These are phyloP conservation scores for Hyles euphorbiae DNA, from an alignment of 1,140 invertebrate species.

Conservation along the genomic window DNA sequence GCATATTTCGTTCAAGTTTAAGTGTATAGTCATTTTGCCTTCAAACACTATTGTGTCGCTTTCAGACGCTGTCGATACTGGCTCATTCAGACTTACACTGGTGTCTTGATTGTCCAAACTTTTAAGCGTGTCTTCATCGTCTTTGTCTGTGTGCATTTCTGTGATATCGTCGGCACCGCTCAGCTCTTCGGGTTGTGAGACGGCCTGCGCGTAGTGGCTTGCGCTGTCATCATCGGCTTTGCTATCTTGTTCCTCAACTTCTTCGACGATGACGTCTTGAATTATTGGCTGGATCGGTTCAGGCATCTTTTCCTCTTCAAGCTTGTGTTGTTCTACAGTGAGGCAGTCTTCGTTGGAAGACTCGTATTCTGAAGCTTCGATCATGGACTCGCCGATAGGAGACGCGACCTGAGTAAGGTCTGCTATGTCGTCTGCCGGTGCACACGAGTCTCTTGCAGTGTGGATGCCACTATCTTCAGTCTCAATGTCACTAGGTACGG, in stretches of 20 bases:
- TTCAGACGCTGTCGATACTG: slow-evolving; percentile 63
- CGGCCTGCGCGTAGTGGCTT: slow-evolving; percentile 64
- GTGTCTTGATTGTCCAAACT: slow-evolving; percentile 72
- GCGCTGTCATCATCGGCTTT: slow-evolving; percentile 63
- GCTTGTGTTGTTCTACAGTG: slow-evolving; percentile 44
- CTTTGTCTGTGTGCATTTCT: slow-evolving; percentile 69
- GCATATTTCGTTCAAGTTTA: slow-evolving; percentile 74
- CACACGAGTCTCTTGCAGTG: slow-evolving; percentile 85
- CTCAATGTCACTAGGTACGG: slow-evolving; percentile 79
- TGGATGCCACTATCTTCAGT: slow-evolving; percentile 89
- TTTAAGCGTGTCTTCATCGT: slow-evolving; percentile 73
- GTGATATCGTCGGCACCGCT: slow-evolving; percentile 67
- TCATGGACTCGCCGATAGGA: slow-evolving; percentile 66
- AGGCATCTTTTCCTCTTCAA: slow-evolving; percentile 35
- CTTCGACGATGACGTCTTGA: slow-evolving; percentile 51
- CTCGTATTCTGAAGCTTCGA: slow-evolving; percentile 67
- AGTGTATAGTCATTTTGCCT: slow-evolving; percentile 75
- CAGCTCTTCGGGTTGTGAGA: slow-evolving; percentile 68
- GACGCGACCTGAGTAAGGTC: slow-evolving; percentile 71
- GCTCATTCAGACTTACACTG: slow-evolving; percentile 76
- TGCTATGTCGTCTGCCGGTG: slow-evolving; percentile 83
- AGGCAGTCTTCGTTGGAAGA: slow-evolving; percentile 62
- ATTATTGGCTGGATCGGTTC: slow-evolving; percentile 35
- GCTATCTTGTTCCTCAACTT: slow-evolving; percentile 52
- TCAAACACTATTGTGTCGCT: slow-evolving; percentile 73